Evolutionary conservation across 2,113 vertebrate species (phyloP).

Genomic region (Trachemys scripta): DNA sequence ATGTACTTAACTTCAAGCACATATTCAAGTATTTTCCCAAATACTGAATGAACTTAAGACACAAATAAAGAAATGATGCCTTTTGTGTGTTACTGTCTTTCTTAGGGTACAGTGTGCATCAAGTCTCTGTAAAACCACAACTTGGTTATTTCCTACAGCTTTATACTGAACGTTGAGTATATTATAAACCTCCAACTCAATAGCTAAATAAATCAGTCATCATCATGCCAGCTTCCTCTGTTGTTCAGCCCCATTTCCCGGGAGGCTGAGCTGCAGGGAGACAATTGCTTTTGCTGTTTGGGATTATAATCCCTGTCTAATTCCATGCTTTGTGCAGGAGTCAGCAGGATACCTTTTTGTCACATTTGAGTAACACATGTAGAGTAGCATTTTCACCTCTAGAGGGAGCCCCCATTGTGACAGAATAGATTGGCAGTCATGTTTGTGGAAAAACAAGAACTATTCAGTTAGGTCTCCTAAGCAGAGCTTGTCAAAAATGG

Average conservation of each 20-base stretch:
- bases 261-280: fast-evolving
- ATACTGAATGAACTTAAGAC: background rate
- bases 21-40: too few relatives aligned
- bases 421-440: background rate
- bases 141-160: background rate
- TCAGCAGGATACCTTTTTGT: too few relatives aligned
- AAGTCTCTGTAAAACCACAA: background rate
- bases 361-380: too few relatives aligned
- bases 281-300: background rate
- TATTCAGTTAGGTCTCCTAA: too few relatives aligned
- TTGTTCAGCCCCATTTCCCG: background rate
- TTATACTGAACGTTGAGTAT: background rate
- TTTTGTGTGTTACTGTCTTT: background rate
- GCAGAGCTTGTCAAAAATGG: too few relatives aligned
- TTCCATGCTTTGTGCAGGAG: background rate
- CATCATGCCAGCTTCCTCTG: background rate
- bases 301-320: background rate
- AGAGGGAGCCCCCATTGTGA: background rate
- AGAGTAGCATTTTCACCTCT: background rate
- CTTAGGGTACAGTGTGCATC: background rate
- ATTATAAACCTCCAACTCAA: background rate
- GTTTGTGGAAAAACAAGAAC: too few relatives aligned
- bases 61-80: background rate
- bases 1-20: too few relatives aligned
- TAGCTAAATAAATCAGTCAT: slow-evolving; percentile 4